Evolutionary conservation across 1,140 invertebrate genomes (phyloP).

Genomic region (Pseudomyrmex concolor): DNA sequence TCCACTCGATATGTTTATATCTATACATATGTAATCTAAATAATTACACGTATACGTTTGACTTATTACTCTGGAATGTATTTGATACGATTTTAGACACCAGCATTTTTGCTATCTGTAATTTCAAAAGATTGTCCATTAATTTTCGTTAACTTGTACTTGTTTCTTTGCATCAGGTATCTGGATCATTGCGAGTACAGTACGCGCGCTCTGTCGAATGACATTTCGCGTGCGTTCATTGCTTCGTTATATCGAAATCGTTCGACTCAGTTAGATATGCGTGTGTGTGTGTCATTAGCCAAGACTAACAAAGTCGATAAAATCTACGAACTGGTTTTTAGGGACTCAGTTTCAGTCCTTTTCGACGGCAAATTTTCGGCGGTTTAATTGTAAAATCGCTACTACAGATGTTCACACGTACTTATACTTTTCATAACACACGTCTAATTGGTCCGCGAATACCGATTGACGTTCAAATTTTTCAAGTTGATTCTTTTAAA

Average conservation of each 20-base stretch:
- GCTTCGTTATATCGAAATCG: not conserved
- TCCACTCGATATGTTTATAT: conserved; percentile 11
- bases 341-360: no score
- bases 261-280: conserved; percentile 22
- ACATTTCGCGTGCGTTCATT: conserved; percentile 10
- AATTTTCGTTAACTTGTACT: conserved; percentile 56
- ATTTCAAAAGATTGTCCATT: conserved; percentile 53
- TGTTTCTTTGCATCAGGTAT: conserved; percentile 58
- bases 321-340: no score
- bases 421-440: no score
- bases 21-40: conserved; percentile 19
- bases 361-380: not conserved
- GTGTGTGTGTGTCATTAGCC: not conserved
- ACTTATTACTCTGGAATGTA: conserved; percentile 30
- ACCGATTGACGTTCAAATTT: conserved; percentile 35
- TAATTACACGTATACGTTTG: conserved; percentile 7
- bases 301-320: not conserved
- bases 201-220: conserved; percentile 11
- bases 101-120: conserved; percentile 27
- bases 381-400: not conserved
- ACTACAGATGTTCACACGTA: not conserved
- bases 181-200: conserved; percentile 50
- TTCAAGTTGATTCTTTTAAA: conserved; percentile 23
- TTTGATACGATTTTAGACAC: conserved; percentile 38
- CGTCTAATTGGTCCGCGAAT: conserved; percentile 28